phyloP scores from a whole-genome alignment of 2,113 vertebrate genomes.

The Polyodon spathula region DNA sequence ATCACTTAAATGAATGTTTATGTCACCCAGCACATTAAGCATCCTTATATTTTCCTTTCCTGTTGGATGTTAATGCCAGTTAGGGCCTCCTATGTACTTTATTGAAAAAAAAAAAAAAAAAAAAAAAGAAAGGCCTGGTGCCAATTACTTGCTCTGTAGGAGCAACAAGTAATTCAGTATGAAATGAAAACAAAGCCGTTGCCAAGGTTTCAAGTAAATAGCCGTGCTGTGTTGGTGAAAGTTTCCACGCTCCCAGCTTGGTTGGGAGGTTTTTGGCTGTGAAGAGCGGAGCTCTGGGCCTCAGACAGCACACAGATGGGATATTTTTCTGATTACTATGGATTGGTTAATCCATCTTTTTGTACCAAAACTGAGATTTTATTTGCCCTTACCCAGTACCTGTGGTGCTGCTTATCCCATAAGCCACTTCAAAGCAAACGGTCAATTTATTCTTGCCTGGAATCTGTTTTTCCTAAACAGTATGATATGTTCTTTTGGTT shows the following conservation, averaged over 20 bases:
- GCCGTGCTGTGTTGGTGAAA: slow-evolving; percentile 8
- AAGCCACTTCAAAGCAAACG: background rate
- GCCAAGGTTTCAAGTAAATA: slow-evolving; percentile 29
- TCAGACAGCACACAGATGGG: slow-evolving; percentile 5
- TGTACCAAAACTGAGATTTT: slow-evolving; percentile 7
- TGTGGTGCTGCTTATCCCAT: background rate
- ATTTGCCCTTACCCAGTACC: slow-evolving; percentile 4
- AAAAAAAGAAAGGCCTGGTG: slow-evolving; percentile 13
- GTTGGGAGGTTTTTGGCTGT: slow-evolving; percentile 4
- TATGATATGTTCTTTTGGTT: fast-evolving
- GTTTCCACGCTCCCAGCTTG: slow-evolving; percentile 23
- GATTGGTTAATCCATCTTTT: slow-evolving; percentile 5
- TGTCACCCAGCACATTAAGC: background rate
- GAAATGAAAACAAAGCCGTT: slow-evolving; percentile 31
- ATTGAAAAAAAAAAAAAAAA: slow-evolving; percentile 1
- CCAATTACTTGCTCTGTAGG: slow-evolving; percentile 27
- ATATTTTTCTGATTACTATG: background rate
- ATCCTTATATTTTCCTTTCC: slow-evolving; percentile 14
- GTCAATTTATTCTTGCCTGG: background rate
- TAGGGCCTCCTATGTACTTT: slow-evolving; percentile 19
- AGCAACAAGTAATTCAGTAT: slow-evolving; percentile 38
- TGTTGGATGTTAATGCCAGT: slow-evolving; percentile 9
- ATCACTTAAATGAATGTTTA: background rate
- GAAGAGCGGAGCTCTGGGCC: slow-evolving; percentile 6
- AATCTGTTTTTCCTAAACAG: background rate